Conservation (phyloP, 2,888 invertebrate genomes). For the Coelinius sp. region DNA sequence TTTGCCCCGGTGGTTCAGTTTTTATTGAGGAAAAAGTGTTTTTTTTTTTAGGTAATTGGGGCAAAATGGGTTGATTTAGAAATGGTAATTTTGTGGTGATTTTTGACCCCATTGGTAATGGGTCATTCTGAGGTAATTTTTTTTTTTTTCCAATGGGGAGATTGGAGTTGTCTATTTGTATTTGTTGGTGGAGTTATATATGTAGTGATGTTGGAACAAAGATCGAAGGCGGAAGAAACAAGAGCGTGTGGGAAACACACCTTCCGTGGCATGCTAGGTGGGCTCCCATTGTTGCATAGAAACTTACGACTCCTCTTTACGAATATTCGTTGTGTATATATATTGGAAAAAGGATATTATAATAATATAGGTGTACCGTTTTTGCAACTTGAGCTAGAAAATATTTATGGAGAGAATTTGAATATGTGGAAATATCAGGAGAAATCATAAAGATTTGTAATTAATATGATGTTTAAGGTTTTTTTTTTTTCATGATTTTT, state of each 20-base stretch:
- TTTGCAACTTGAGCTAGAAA: neutral
- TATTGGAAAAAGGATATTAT: neutral
- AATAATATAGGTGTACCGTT: conserved; percentile 10
- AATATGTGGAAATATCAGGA: neutral
- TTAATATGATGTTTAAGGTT: too few species aligned
- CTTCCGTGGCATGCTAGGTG: conserved; percentile 40
- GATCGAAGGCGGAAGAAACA: conserved; percentile 40
- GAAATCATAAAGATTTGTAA: neutral
- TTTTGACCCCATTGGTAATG: neutral
- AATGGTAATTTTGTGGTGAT: neutral
- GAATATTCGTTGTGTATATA: neutral
- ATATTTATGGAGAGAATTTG: neutral
- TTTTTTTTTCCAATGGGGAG: conserved; percentile 46
- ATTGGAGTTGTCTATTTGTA: conserved; percentile 61
- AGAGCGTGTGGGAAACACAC: conserved; percentile 42
- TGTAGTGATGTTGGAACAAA: conserved; percentile 30
- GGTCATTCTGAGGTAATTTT: neutral
- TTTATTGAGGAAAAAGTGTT: neutral
- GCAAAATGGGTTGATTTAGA: neutral
- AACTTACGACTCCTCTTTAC: conserved; percentile 7
- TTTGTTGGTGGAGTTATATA: neutral
- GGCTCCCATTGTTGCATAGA: conserved; percentile 36
- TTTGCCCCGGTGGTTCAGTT: too few species aligned
- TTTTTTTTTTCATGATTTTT: too few species aligned
- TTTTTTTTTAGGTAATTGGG: neutral